Evolutionary conservation across 2,888 invertebrate species (phyloP), one percentile per base, ranked within the genome.

Genomic region (Stomorhina lunata): DNA sequence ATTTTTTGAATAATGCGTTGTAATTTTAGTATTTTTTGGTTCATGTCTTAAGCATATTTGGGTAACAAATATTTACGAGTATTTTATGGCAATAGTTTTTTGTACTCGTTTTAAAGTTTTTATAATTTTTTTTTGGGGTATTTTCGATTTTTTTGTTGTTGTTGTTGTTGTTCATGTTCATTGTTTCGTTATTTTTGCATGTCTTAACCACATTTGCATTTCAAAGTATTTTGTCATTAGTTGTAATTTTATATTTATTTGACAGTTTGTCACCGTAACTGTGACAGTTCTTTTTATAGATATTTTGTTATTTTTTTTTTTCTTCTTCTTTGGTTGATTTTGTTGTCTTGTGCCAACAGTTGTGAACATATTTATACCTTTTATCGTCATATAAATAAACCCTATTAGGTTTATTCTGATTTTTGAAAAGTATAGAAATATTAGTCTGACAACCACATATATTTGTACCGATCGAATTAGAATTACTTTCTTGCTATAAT

Each of bases 181-280:
- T 37, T 68, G 27, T 59, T 34, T 59, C 50, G 20, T 53, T 81
- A 48, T 48, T 79, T n/a, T 84, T 69, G 84, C 84, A 73, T 84
- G 84, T 80, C 79, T 79, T 63, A 77, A 83, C 83, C 83, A 79
- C 85, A 84, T 85, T 85, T 86, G 84, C 85, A 86, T 86, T 84
- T 85, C 84, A 84, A 85, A 85, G 84, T 84, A 80, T 86, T 86
- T 86, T 86, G 86, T 85, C 86, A 86, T 86, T 86, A 85, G 85
- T 83, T 84, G 84, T 83, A 79, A 81, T 83, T 85, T 84, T 83
- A 45, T 80, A 78, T 78, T 85, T 83, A 84, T 85, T 84, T 85
- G 85, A 85, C 86, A 85, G 84, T 84, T 85, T 85, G 85, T 85
- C 85, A 85, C 84, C 79, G 83, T 69, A 20, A 25, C 76, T 80